Evolutionary conservation across 1,140 invertebrate genomes (phyloP), one percentile per base, ranked within the genome.

Genomic region (Drosophila azteca): DNA sequence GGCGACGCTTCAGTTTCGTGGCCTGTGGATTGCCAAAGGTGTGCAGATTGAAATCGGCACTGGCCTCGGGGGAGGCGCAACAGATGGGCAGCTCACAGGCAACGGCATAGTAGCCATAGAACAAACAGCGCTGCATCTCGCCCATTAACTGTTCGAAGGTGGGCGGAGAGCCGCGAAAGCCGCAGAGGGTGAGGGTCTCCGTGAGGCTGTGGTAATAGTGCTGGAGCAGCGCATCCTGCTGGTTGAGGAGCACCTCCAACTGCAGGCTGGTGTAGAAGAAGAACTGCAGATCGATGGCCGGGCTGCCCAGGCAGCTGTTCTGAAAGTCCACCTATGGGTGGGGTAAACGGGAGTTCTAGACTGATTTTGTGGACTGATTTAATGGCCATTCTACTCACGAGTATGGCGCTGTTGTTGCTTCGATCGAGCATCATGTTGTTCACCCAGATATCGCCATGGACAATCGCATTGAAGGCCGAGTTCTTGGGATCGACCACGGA

Each of bases 381-480:
- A 15, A 11, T 15, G 5, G 1, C 2, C 4, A 8, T 13, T 22
- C 6, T 20, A 74, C 83, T 77, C 20, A 83, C 83, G 17, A 94
- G 92, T 59, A 94, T 93, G 69, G 93, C 93, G 9, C 93, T 92
- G 0, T 84, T 83, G 61, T 73, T 77, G 46, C 93, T 93, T 15
- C 90, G 90, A 53, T 82, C 67, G 74, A 95, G 94, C 55, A 95
- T 77, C 78, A 95, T 93, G 74, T 95, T 95, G 71, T 95, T 95
- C 0, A 94, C 75, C 94, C 94, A 95, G 4, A 92, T 91, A 82
- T 95, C 95, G 13, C 94, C 94, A 59, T 95, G 95, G 54, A 93
- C 93, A 26, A 95, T 90, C 2, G 94, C 94, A 43, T 93, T 92
- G 62, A 79, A 63, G 9, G 0, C 57, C 20, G 39, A 67, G n/a